A percentile compares a stretch with the other conserved stretches of the same genome.
Evolutionary conservation across 2,888 invertebrate species (phyloP).

Genomic region (Lapara coniferarum): DNA sequence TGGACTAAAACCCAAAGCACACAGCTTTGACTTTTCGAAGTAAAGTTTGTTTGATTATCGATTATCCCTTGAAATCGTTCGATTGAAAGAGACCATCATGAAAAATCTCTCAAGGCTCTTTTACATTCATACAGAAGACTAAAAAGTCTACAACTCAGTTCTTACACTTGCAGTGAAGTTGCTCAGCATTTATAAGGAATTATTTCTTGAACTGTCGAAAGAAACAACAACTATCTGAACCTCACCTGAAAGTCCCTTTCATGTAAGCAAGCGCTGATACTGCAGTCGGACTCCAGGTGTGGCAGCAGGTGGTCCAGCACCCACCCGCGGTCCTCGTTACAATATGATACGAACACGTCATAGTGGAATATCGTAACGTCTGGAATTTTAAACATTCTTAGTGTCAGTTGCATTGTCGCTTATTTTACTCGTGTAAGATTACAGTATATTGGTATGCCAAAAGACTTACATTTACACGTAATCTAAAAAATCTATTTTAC

Average conservation of each 20-base stretch:
- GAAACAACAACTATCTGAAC: background rate
- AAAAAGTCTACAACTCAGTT: too few species aligned
- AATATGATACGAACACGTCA: slow-evolving; percentile 88
- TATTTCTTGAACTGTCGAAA: background rate
- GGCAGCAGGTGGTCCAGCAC: slow-evolving; percentile 85
- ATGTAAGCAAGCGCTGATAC: slow-evolving; percentile 86
- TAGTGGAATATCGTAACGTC: slow-evolving; percentile 74
- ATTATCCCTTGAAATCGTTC: too few species aligned
- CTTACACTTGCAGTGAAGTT: too few species aligned
- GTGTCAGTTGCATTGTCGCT: background rate
- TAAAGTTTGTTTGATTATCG: too few species aligned
- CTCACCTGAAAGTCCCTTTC: slow-evolving; percentile 87
- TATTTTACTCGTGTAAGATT: background rate
- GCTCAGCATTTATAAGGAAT: background rate
- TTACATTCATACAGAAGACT: too few species aligned
- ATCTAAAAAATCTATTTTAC: too few species aligned
- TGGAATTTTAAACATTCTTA: slow-evolving; percentile 39
- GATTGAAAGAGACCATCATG: too few species aligned
- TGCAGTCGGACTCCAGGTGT: slow-evolving; percentile 83
- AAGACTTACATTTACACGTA: background rate
- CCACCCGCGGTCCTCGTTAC: slow-evolving; percentile 86
- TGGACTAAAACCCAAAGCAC: too few species aligned
- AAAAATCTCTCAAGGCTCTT: too few species aligned
- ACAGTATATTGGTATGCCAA: background rate
- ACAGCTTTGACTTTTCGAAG: too few species aligned